Evolutionary conservation across 2,113 vertebrate species (phyloP).

Genomic region (Neofelis nebulosa): DNA sequence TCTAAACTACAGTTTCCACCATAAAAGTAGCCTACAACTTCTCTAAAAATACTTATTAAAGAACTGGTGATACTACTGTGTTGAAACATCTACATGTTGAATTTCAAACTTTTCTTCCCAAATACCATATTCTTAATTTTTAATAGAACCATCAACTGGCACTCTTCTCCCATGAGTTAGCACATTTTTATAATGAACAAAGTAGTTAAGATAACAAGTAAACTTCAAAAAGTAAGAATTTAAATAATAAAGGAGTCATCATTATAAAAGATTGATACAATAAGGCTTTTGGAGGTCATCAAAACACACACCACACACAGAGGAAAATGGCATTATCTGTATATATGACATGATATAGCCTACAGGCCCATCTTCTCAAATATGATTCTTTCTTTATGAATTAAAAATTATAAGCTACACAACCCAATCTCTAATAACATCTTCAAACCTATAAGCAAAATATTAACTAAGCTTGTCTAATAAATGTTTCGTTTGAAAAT

Average conservation of each 20-base stretch:
- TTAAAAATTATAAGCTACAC: constrained; percentile 16
- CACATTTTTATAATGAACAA: constrained; percentile 33
- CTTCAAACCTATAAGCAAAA: constrained; percentile 45
- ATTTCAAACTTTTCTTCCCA: constrained; percentile 10
- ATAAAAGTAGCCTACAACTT: neutral
- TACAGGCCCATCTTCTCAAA: neutral
- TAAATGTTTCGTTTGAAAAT: constrained; percentile 48
- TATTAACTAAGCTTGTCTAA: constrained; percentile 30
- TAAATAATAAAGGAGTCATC: constrained; percentile 42
- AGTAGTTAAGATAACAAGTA: constrained; percentile 37
- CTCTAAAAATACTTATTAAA: neutral
- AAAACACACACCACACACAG: constrained; percentile 21
- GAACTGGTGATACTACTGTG: neutral
- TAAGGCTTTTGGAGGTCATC: constrained; percentile 42
- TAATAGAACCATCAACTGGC: neutral
- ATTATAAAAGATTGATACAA: constrained; percentile 13
- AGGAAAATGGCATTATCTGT: constrained; percentile 13
- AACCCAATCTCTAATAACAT: neutral
- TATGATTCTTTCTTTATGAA: constrained; percentile 5
- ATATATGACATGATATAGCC: neutral
- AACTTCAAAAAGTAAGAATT: constrained; percentile 59
- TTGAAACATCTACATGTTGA: neutral
- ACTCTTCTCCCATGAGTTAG: neutral
- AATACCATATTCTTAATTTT: neutral
- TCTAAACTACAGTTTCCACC: neutral